A percentile compares a stretch with the other conserved stretches of the same genome.
Evolutionary conservation across 2,888 invertebrate species (phyloP).

Genomic region (Pterobdella sp.): DNA sequence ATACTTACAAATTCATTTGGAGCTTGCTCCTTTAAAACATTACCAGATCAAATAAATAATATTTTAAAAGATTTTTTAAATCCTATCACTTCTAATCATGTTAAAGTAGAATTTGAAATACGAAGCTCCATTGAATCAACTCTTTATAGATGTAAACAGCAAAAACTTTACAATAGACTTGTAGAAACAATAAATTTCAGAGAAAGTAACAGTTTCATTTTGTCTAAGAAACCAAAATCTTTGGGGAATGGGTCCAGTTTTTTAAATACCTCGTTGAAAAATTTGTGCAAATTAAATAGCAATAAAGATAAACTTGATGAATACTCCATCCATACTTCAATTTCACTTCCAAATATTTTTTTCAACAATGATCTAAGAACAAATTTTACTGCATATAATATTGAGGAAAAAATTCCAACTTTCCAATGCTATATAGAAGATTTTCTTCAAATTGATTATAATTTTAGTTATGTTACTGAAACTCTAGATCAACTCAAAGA

Average conservation of each 20-base stretch:
- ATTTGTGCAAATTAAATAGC: neutral
- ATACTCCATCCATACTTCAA: neutral
- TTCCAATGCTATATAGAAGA: conserved; percentile 7
- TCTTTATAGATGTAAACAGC: neutral
- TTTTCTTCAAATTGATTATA: neutral
- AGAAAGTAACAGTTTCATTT: neutral
- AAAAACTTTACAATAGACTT: conserved; percentile 1
- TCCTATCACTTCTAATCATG: neutral
- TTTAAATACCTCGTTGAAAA: neutral
- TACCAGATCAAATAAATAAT: conserved; percentile 13
- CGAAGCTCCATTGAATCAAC: neutral
- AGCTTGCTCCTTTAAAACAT: neutral
- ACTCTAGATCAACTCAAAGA: conserved; percentile 13
- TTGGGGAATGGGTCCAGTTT: no score
- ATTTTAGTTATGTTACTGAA: conserved; percentile 9
- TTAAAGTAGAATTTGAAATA: neutral
- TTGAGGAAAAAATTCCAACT: neutral
- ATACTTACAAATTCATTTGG: conserved; percentile 9
- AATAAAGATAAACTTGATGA: neutral
- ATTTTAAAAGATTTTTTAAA: neutral
- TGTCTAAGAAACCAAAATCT: neutral
- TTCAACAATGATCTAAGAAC: neutral
- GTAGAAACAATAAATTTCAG: neutral
- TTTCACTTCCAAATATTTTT: neutral
- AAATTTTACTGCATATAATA: neutral